phyloP scores from a whole-genome alignment of 2,797 vertebrate genomes.

The Botia kubotai region DNA sequence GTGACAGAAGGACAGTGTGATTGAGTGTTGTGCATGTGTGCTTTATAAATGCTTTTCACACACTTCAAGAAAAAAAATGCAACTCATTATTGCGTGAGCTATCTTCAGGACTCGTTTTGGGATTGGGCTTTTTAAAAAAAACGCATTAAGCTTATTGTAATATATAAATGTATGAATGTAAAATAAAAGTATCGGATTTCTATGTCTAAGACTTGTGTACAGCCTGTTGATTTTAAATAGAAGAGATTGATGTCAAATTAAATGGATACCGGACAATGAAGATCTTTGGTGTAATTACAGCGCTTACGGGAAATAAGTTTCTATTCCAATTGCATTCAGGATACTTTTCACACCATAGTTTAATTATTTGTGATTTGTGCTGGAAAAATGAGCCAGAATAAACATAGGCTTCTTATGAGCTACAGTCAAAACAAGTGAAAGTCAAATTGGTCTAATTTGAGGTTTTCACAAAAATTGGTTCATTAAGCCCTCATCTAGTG shows the following conservation, averaged over 20 bases:
- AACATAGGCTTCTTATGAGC: too few species aligned
- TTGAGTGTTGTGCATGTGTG: conserved; percentile 77
- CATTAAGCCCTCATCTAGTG: too few species aligned
- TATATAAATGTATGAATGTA: conserved; percentile 99
- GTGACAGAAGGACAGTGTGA: conserved; percentile 46
- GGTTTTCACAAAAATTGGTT: too few species aligned
- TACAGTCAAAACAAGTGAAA: too few species aligned
- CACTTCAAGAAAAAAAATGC: conserved; percentile 71
- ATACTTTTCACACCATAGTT: neutral
- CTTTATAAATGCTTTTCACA: conserved; percentile 80
- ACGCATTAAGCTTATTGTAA: conserved; percentile 92
- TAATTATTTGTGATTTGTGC: too few species aligned
- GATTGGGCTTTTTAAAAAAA: conserved; percentile 80
- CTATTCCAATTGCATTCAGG: neutral
- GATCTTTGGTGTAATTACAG: neutral
- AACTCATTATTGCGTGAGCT: conserved; percentile 82
- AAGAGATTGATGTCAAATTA: neutral
- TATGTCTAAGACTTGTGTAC: conserved; percentile 66
- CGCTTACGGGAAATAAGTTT: neutral
- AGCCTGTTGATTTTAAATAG: conserved; percentile 15
- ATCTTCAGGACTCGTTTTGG: conserved; percentile 90
- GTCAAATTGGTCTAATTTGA: too few species aligned
- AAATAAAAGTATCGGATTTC: conserved; percentile 93
- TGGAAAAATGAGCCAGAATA: too few species aligned
- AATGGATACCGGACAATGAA: neutral